phyloP scores from a whole-genome alignment of 2,113 vertebrate genomes.

The Prionailurus viverrinus region DNA sequence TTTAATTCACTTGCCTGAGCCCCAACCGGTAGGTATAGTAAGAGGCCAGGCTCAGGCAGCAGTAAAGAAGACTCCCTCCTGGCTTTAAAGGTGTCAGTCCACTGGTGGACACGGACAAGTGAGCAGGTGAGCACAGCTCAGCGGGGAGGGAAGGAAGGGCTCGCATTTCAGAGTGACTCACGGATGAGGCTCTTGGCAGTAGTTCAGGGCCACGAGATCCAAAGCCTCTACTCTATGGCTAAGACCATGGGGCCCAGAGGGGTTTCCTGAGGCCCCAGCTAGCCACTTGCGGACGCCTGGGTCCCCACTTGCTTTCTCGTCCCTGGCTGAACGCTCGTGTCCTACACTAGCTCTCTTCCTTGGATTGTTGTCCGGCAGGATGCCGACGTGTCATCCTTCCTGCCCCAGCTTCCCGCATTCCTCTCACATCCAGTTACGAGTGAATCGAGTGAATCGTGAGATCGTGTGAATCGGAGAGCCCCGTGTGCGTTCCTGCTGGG shows the following conservation, averaged over 20 bases:
- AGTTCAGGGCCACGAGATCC: background rate
- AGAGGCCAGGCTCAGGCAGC: background rate
- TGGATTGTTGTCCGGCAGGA: background rate
- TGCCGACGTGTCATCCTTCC: background rate
- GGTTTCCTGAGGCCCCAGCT: background rate
- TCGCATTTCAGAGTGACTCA: background rate
- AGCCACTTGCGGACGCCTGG: background rate
- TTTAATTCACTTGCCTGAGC: background rate
- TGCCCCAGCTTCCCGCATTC: background rate
- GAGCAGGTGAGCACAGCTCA: background rate
- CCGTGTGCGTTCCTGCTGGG: background rate
- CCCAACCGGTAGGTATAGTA: background rate
- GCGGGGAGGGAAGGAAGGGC: background rate
- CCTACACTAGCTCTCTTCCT: background rate
- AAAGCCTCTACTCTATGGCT: background rate
- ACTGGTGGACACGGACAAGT: background rate
- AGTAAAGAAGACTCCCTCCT: background rate
- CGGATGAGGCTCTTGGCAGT: background rate
- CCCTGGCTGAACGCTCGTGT: no score
- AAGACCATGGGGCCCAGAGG: background rate
- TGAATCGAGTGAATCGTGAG: no score
- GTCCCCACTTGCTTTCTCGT: background rate
- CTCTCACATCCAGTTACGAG: background rate
- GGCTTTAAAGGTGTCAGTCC: background rate
- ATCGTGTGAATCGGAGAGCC: background rate